Base-by-base conservation (phyloP, 1,140 invertebrate genomes). In the Myzus persicae region DNA sequence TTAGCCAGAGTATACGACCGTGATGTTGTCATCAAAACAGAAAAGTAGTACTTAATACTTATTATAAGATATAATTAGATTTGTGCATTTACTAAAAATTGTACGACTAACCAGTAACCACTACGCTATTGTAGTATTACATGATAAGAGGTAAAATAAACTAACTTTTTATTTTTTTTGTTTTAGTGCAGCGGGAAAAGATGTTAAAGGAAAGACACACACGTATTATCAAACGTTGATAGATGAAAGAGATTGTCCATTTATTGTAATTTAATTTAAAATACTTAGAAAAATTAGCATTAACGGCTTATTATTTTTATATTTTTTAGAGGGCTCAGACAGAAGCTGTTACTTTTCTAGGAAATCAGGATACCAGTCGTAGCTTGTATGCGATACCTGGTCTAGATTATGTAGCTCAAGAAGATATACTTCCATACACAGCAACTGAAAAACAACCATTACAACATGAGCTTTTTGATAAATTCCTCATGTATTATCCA, bases 181-280 rank as follows among this genome's bases (percentile, higher is more conserved):
- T 48, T 93, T 93, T 94, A 93, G 82, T 94, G 38, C 91, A 94
- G 97, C 97, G 82, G 97, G 97, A 24, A 98, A 98, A 95, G 98
- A 99, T 96, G 98, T 99, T 1, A 98, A 98, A 95, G 98, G 98
- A 84, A 96, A 97, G 95, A 98, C 97, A 31, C 98, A 99, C 94
- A 98, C 98, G n/a, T 99, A 99, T 95, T 99, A 99, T 95, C 98
- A 99, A 96, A 98, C 99, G 38, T 96, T 99, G 14, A 99, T 99
- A 94, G 99, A 99, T 95, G 98, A 98, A 93, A 96, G 99, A 95
- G 99, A 99, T 96, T 99, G 98, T 95, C 98, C 98, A 42, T 98
- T 97, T 95, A 99, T 99, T 96, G 98, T 99, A 96, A 97, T 97
- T 96, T 94, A 67, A 67, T 93, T 51, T n/a, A 46, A 91, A 88